A percentile compares a stretch with the other conserved stretches of the same genome.
Evolutionary conservation across 2,797 vertebrate species (phyloP).

Genomic region (Megalops cyprinoides): DNA sequence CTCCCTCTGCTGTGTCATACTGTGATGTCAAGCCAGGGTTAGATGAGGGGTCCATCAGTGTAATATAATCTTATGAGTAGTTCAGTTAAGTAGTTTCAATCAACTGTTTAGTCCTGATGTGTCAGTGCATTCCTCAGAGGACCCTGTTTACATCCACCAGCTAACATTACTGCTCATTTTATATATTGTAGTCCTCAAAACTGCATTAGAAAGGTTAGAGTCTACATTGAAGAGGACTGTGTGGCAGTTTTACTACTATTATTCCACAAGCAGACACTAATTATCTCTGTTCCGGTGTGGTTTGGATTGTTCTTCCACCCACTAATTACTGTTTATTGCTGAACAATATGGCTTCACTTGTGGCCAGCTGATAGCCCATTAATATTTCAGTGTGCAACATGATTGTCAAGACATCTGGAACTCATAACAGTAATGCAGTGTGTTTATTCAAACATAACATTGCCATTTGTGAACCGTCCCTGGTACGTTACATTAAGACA

Average conservation of each 20-base stretch:
- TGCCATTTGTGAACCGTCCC: not conserved
- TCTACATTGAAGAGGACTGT: not conserved
- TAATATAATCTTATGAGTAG: too few relatives aligned
- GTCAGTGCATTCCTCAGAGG: not conserved
- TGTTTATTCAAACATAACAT: not conserved
- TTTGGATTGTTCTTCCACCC: not conserved
- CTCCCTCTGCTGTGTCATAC: not conserved
- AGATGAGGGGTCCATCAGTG: not conserved
- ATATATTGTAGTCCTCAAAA: too few relatives aligned
- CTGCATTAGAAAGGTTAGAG: too few relatives aligned
- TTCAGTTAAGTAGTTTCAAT: too few relatives aligned
- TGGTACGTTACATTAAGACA: not conserved
- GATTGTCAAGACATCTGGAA: not conserved
- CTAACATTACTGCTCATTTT: too few relatives aligned
- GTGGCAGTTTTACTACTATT: not conserved
- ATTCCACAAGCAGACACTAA: not conserved
- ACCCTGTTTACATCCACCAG: too few relatives aligned
- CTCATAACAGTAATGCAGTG: too few relatives aligned
- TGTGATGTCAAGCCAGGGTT: not conserved
- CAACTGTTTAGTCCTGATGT: too few relatives aligned
- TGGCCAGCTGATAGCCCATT: not conserved
- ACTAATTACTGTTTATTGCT: not conserved
- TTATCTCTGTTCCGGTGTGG: not conserved
- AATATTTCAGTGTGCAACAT: conserved; percentile 1
- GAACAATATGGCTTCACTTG: not conserved